These are phyloP conservation scores for Catalaphyllia jardinei DNA, from an alignment of 64 coral and sea anemone genomes.

Conservation along the genomic window DNA sequence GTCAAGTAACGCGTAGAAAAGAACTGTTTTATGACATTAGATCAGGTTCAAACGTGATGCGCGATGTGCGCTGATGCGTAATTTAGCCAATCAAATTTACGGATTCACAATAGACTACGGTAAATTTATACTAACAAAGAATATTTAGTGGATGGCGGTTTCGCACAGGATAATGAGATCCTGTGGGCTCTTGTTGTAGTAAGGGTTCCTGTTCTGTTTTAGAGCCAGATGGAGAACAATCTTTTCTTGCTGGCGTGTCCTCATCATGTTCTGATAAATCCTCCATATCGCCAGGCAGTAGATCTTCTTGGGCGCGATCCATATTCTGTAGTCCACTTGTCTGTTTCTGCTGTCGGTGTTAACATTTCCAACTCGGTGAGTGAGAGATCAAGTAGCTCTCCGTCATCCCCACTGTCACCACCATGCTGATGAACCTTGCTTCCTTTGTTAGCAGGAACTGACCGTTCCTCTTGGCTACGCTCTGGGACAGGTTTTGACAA, in stretches of 20 bases:
- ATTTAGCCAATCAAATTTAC: too few relatives aligned
- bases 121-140: too few relatives aligned
- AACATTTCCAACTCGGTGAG: background rate
- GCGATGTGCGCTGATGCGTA: too few relatives aligned
- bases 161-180: slow-evolving; percentile 3
- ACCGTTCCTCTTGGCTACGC: background rate
- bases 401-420: background rate
- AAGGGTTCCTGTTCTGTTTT: background rate
- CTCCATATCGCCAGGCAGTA: background rate
- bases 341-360: background rate
- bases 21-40: too few relatives aligned
- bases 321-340: background rate
- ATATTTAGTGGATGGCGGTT: background rate
- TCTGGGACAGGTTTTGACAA: background rate
- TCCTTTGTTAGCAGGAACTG: background rate
- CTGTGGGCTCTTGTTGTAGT: background rate
- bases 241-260: background rate
- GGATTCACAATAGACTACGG: too few relatives aligned
- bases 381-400: background rate
- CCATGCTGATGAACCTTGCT: background rate
- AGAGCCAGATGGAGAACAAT: background rate
- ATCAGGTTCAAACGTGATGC: too few relatives aligned
- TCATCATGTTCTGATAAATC: background rate
- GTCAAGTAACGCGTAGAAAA: too few relatives aligned
- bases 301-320: background rate